phyloP scores from a whole-genome alignment of 2,113 vertebrate genomes.

The Urocolius indicus region DNA sequence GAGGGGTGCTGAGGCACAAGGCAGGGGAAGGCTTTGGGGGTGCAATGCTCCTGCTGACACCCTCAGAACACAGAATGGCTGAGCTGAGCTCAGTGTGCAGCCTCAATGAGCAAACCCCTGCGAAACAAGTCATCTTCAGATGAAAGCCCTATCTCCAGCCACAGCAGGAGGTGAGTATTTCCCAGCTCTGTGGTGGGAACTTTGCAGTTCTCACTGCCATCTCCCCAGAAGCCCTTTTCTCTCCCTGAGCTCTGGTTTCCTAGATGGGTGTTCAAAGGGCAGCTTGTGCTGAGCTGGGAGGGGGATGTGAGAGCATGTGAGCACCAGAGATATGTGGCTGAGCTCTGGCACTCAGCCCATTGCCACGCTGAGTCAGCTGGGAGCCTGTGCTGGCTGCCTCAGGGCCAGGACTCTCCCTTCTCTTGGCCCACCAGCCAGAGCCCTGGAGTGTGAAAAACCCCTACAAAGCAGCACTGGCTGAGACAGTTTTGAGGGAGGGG shows the following conservation, averaged over 20 bases:
- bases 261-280: not conserved
- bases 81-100: not conserved
- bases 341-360: not conserved
- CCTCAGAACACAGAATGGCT: not conserved
- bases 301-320: not conserved
- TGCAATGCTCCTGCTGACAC: not conserved
- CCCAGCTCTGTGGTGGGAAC: not conserved
- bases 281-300: not conserved
- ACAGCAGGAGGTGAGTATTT: not conserved
- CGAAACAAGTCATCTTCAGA: rapidly evolving
- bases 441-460: not conserved
- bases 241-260: not conserved
- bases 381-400: not conserved
- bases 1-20: not conserved
- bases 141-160: not conserved
- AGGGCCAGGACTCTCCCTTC: not conserved
- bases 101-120: not conserved
- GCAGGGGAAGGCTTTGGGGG: not conserved
- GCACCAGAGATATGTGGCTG: rapidly evolving
- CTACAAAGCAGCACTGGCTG: rapidly evolving
- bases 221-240: not conserved
- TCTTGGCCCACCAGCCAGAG: not conserved
- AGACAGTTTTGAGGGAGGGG: not conserved
- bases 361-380: conserved; percentile 20
- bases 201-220: rapidly evolving